These are phyloP conservation scores for Tauraco hartlaubi DNA, from an alignment of 2,797 vertebrate species.

Conservation along the genomic window DNA sequence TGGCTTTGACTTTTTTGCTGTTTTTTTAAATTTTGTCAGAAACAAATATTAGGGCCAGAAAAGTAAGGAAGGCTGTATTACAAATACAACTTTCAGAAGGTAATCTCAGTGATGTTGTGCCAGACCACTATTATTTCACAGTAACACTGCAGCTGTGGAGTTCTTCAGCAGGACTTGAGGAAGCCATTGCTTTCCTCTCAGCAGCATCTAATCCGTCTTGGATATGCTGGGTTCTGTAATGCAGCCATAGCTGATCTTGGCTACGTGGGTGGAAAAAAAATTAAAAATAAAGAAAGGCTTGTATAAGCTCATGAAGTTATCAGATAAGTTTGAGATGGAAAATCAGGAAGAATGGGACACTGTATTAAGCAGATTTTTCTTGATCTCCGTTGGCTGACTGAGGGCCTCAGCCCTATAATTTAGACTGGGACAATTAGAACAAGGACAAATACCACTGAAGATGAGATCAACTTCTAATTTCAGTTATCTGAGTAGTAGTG, in stretches of 20 bases:
- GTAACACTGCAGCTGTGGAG: neutral
- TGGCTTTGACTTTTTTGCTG: neutral
- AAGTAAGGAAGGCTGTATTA: neutral
- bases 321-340: neutral
- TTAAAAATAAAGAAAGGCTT: neutral
- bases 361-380: neutral
- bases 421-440: neutral
- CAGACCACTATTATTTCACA: neutral
- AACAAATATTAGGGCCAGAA: neutral
- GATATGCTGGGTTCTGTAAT: neutral
- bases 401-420: neutral
- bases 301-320: neutral
- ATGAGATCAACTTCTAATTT: constrained; percentile 46
- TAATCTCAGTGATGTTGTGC: neutral
- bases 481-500: neutral
- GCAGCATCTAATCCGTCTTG: neutral
- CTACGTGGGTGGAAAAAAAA: neutral
- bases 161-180: neutral
- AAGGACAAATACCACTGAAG: neutral
- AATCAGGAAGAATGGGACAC: neutral
- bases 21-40: neutral
- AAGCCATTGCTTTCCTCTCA: neutral
- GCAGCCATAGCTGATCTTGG: neutral
- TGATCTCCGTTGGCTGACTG: neutral
- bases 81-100: neutral